phyloP scores from a whole-genome alignment of 2,113 vertebrate species.

The Psittacula cyanocephala region DNA sequence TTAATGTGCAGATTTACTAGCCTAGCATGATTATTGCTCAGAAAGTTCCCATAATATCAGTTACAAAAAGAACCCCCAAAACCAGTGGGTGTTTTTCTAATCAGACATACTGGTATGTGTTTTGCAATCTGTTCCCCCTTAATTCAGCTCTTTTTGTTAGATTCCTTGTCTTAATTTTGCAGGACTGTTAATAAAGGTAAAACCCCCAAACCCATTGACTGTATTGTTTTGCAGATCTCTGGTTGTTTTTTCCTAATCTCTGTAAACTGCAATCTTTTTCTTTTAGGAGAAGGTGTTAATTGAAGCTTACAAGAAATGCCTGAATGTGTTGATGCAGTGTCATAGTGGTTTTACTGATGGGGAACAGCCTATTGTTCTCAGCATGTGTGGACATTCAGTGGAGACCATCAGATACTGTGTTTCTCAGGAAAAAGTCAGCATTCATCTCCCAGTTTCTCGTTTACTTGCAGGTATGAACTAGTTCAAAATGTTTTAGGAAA shows the following conservation, averaged over 20 bases:
- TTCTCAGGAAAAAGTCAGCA: conserved; percentile 97
- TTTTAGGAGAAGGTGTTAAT: conserved; percentile 91
- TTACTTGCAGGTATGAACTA: conserved; percentile 89
- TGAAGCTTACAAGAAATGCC: conserved; percentile 93
- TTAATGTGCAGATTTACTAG: background rate
- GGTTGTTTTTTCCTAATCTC: background rate
- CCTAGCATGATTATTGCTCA: background rate
- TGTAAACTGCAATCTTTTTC: background rate
- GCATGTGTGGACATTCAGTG: conserved; percentile 89
- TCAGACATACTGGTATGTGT: background rate
- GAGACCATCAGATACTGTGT: conserved; percentile 96
- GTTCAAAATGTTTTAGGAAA: background rate
- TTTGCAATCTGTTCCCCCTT: background rate
- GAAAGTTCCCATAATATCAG: background rate
- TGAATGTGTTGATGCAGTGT: conserved; percentile 86
- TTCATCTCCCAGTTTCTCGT: conserved; percentile 94
- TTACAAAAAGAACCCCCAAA: background rate
- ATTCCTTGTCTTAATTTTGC: conserved; percentile 1
- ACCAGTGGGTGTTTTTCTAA: background rate
- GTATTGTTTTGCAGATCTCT: background rate
- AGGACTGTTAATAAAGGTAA: background rate
- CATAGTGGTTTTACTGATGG: conserved; percentile 90
- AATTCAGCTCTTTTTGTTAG: background rate
- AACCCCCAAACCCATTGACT: rapidly evolving
- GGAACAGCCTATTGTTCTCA: conserved; percentile 92